Base-by-base conservation (phyloP, 2,113 vertebrate species). In the Mormyrus iriodes region DNA sequence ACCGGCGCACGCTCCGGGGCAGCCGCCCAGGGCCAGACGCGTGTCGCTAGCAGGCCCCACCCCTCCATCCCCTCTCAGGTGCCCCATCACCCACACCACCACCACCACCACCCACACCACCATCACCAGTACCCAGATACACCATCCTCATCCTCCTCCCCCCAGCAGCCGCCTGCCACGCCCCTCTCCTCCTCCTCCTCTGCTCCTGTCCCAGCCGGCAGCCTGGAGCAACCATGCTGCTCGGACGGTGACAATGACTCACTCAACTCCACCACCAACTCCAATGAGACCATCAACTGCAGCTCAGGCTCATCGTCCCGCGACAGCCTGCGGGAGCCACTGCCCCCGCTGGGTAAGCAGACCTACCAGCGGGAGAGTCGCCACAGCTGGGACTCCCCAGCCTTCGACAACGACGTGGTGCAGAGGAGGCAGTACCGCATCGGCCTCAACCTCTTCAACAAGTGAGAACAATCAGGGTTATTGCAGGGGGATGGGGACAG, bases 211-310 rank as follows among this genome's bases (percentile, higher is more conserved):
- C 92, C 91, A 0, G 92, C 94, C 1, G 94, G 93, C n/a, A 93
- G 88, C 91, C 90, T 94, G 90, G 94, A 95, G 91, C 92, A 93
- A 85, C 91, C 92, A n/a, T 93, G 93, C 88, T 96, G 95, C 94
- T 98, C 97, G 0, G 97, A 98, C 12, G 97, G 97, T 0, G 97
- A 98, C 93, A 97, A 98, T 13, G 97, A 98, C 92, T 98, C 97
- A 86, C 96, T 98, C 15, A 97, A 97, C 93, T 97, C 97, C 94
- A 97, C 97, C 93, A 97, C 96, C 93, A 98, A 97, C 94, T 98
- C 97, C 93, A 98, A 98, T 4, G 97, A 98, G 95, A 98, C 96
- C 92, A 97, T 97, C 95, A 98, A 98, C 95, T 97, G 97, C 96
- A 97, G 97, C 96, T 97, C 97, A 0, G 97, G 97, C 90, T 98